Evolutionary conservation across 2,888 invertebrate genomes (phyloP), one percentile per base, ranked within the genome.

Genomic region (Hirtodrosophila confusa): DNA sequence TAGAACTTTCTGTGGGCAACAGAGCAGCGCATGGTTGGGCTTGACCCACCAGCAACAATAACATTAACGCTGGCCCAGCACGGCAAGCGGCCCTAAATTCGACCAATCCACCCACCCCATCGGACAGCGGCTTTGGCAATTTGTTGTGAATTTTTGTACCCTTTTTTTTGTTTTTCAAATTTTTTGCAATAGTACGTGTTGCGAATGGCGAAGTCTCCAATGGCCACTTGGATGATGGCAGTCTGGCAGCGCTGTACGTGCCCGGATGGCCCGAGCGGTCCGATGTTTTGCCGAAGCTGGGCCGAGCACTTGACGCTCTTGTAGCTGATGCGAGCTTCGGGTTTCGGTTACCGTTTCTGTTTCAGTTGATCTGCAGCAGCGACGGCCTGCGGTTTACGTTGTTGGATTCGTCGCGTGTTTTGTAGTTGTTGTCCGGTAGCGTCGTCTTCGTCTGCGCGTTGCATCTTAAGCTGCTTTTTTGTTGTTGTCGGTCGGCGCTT

Each of bases 341-440:
- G 56, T 53, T 55, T 27, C 27, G 4, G 27, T 27, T 27, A 5
- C 27, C 6, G 27, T 9, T 27, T 36, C 17, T 17, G 56, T 53
- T 55, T 80, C 68, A 82, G 80, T 82, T 75, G 65, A 68, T 80
- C 61, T 74, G 68, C 66, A 70, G 78, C 68, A 50, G 72, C 76
- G 60, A 65, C 68, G 69, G 62, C 50, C 44, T 47, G 61, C 62
- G 68, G 79, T 76, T 66, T 37, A 12, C 31, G 55, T 60, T 29
- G 37, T 4, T 23, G 43, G 41, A n/a, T 11, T 27, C 39, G 39
- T 43, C 3, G 10, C 8, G 29, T 31, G 17, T 39, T 62, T n/a
- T 10, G 43, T 45, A n/a, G 41, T 27, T 17, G 23, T 45, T 41
- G 37, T 47, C 48, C 47, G 33, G 58, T 41, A 45, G 53, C 47